Evolutionary conservation across 2,888 invertebrate genomes (phyloP).

Genomic region (Arge pagana): DNA sequence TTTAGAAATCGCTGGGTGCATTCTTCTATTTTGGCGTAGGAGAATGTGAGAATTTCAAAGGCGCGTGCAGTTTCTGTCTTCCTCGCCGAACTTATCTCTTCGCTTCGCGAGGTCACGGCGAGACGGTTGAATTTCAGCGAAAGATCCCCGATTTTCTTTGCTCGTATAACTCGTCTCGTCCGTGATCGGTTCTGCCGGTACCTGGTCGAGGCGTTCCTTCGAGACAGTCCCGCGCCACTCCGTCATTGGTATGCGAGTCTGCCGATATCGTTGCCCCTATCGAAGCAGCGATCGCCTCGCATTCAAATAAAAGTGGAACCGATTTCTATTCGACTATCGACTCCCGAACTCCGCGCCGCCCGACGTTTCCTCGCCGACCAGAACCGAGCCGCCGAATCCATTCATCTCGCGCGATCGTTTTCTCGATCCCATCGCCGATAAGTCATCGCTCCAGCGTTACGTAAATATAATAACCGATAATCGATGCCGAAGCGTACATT

Average conservation of each 20-base stretch:
- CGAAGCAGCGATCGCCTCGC: slow-evolving; percentile 14
- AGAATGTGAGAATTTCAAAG: slow-evolving; percentile 10
- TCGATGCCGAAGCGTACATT: no score
- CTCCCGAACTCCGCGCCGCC: background rate
- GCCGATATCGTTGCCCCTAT: slow-evolving; percentile 15
- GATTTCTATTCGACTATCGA: background rate
- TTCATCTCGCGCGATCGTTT: no score
- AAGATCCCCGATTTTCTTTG: slow-evolving; percentile 2
- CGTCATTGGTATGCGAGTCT: slow-evolving; percentile 16
- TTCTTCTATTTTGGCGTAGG: background rate
- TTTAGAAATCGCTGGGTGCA: background rate
- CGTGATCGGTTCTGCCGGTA: slow-evolving; percentile 5
- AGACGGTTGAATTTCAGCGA: slow-evolving; percentile 20
- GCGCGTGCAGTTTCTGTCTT: slow-evolving; percentile 23
- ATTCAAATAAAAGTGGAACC: slow-evolving; percentile 8
- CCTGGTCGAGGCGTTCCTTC: slow-evolving; percentile 11
- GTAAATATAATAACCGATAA: no score
- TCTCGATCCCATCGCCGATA: no score
- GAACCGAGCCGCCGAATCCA: no score
- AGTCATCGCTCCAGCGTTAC: no score
- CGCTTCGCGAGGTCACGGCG: slow-evolving; percentile 15
- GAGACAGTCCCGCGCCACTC: background rate
- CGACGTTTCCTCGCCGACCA: background rate
- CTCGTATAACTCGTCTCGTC: slow-evolving; percentile 11
- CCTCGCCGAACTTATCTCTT: slow-evolving; percentile 23